Percentiles rank a stretch among this genome's conserved stretches.
Conservation (phyloP, 2,888 invertebrate species). For the Torymus auratus region DNA sequence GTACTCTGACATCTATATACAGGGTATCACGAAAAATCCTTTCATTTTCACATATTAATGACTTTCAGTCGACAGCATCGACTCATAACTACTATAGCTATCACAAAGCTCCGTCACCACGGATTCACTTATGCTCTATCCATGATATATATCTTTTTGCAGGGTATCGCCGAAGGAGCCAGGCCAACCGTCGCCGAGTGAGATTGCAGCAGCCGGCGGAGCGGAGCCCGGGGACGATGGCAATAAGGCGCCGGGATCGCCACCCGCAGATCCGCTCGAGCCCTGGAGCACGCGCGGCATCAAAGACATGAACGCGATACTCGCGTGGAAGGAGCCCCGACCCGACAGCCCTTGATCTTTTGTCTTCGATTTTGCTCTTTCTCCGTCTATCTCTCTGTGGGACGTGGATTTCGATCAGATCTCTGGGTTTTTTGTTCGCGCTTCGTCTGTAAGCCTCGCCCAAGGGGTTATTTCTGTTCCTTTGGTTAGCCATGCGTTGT, state of each 20-base stretch:
- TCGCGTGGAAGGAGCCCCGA: slow-evolving; percentile 81
- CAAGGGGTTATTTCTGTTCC: too few relatives aligned
- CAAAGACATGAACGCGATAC: slow-evolving; percentile 84
- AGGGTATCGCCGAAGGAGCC: slow-evolving; percentile 78
- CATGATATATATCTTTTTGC: slow-evolving; percentile 17
- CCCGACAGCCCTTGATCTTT: slow-evolving; percentile 77
- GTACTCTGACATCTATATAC: too few relatives aligned
- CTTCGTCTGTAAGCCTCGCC: too few relatives aligned
- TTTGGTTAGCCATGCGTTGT: too few relatives aligned
- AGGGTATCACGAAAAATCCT: too few relatives aligned
- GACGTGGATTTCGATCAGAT: too few relatives aligned
- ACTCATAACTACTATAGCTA: too few relatives aligned
- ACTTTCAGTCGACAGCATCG: too few relatives aligned
- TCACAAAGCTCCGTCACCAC: too few relatives aligned
- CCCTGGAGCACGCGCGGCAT: slow-evolving; percentile 86
- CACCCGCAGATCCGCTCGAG: slow-evolving; percentile 80
- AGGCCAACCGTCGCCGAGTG: slow-evolving; percentile 29
- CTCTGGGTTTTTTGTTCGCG: too few relatives aligned
- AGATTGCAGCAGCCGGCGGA: slow-evolving; percentile 15
- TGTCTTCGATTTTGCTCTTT: neutral
- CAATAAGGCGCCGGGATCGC: neutral
- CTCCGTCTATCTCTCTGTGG: neutral
- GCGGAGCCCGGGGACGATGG: neutral
- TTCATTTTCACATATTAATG: too few relatives aligned
- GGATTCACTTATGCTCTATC: neutral